phyloP scores from a whole-genome alignment of 2,113 vertebrate species.

The Lophura nycthemera region DNA sequence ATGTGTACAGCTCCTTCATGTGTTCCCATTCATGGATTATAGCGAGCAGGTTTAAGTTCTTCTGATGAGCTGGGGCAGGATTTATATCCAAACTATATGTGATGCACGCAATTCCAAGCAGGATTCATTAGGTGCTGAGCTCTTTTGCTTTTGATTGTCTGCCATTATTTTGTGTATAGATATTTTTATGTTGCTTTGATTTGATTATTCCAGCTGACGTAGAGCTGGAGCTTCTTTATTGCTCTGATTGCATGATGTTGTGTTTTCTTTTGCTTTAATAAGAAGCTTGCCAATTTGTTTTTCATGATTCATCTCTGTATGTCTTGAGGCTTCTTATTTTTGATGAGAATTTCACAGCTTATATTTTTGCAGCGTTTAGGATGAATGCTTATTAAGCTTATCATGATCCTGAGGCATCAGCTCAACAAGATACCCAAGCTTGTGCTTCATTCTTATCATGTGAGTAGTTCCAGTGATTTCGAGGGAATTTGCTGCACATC shows the following conservation, averaged over 20 bases:
- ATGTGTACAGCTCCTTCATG: neutral
- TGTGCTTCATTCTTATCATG: neutral
- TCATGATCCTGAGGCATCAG: neutral
- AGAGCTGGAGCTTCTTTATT: neutral
- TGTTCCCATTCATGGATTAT: neutral
- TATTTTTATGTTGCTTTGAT: neutral
- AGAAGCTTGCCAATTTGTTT: neutral
- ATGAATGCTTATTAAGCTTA: neutral
- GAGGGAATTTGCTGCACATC: neutral
- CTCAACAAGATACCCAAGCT: neutral
- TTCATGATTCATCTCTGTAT: neutral
- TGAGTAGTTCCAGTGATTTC: neutral
- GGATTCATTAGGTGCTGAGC: neutral
- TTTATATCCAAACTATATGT: neutral
- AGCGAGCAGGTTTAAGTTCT: neutral
- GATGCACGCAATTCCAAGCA: neutral
- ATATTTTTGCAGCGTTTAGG: neutral
- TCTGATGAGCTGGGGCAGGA: neutral
- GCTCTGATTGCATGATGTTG: neutral
- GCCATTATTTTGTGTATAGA: neutral
- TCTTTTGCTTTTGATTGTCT: neutral
- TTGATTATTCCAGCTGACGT: neutral
- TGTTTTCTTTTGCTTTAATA: neutral
- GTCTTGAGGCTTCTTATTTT: constrained; percentile 15
- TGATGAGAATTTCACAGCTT: constrained; percentile 21